phyloP scores from a whole-genome alignment of 1,140 invertebrate genomes.

The Zaprionus ornatus region DNA sequence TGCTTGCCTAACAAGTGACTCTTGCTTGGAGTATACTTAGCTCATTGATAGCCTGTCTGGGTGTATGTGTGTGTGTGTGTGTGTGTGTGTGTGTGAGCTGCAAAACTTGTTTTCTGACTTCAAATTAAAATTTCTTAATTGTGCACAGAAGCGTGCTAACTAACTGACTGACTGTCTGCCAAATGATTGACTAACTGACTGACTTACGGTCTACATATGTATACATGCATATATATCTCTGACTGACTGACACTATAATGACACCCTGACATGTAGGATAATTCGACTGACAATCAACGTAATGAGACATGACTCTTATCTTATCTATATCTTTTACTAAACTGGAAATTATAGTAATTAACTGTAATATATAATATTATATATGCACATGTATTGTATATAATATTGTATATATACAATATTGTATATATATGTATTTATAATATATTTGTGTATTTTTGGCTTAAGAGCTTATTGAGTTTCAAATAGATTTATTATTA shows the following conservation, averaged over 20 bases:
- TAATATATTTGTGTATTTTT: background rate
- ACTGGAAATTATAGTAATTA: background rate
- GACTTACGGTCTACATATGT: background rate
- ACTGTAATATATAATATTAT: too few species aligned
- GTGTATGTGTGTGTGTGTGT: background rate
- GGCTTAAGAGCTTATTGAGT: background rate
- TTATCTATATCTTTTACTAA: background rate
- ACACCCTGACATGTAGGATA: background rate
- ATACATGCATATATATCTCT: background rate
- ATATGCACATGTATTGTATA: background rate
- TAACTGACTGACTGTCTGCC: conserved; percentile 3
- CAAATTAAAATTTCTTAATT: conserved; percentile 46
- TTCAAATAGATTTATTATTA: background rate
- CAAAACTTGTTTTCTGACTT: conserved; percentile 54
- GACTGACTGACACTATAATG: background rate
- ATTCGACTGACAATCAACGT: background rate
- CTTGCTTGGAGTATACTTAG: conserved; percentile 33
- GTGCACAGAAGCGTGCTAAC: conserved; percentile 30
- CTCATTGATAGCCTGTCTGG: conserved; percentile 5
- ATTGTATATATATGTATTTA: background rate
- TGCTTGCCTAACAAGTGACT: conserved; percentile 35
- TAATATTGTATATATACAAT: background rate
- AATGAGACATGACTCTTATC: background rate
- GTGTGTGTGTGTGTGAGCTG: conserved; percentile 23
- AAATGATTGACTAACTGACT: conserved; percentile 3